Evolutionary conservation across 2,888 invertebrate genomes (phyloP).

Genomic region (Lasioglossum morio): DNA sequence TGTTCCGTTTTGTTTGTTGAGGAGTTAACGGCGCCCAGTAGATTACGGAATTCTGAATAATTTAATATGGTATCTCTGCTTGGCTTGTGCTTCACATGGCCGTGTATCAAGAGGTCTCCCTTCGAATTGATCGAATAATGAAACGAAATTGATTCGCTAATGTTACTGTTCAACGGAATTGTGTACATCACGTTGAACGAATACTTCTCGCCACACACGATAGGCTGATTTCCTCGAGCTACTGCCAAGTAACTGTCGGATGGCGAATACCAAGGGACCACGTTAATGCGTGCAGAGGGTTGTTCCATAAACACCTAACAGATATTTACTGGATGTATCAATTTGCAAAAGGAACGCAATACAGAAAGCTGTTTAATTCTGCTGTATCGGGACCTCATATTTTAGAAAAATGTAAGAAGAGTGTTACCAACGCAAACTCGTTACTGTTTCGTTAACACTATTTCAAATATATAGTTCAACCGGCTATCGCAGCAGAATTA

Average conservation of each 20-base stretch:
- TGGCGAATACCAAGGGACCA: slow-evolving; percentile 82
- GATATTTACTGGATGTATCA: not conserved
- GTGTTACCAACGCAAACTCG: too few species aligned
- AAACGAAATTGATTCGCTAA: slow-evolving; percentile 77
- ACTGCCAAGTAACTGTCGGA: slow-evolving; percentile 81
- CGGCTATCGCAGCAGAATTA: not conserved
- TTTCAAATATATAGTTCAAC: not conserved
- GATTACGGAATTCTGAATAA: slow-evolving; percentile 81
- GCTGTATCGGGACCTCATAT: not conserved
- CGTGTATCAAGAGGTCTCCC: slow-evolving; percentile 80
- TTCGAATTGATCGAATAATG: slow-evolving; percentile 82
- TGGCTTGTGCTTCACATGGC: slow-evolving; percentile 81
- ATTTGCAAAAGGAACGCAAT: not conserved
- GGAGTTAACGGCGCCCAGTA: slow-evolving; percentile 77
- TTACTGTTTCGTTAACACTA: not conserved
- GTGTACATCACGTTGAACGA: slow-evolving; percentile 83
- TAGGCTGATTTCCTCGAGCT: slow-evolving; percentile 79
- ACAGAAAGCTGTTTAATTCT: not conserved
- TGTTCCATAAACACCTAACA: slow-evolving; percentile 82
- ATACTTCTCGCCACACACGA: slow-evolving; percentile 82
- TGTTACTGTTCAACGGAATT: slow-evolving; percentile 69
- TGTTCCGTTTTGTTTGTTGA: slow-evolving; percentile 75
- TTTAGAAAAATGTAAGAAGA: too few species aligned
- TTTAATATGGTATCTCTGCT: slow-evolving; percentile 79
- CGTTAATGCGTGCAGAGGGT: slow-evolving; percentile 81